phyloP scores from a whole-genome alignment of 2,797 vertebrate genomes.

The Numenius phaeopus region DNA sequence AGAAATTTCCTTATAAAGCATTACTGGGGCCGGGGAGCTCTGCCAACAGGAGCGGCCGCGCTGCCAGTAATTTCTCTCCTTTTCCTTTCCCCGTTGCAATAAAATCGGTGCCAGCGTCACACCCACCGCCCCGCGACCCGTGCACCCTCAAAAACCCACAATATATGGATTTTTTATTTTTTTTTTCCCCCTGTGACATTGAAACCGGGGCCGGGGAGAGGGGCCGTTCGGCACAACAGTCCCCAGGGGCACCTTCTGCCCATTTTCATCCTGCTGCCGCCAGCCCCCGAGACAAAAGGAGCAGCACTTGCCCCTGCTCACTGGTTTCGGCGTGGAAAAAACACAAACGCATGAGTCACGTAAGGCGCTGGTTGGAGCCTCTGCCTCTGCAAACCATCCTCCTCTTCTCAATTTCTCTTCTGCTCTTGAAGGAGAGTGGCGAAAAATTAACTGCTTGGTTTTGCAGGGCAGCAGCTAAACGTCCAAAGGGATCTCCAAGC shows the following conservation, averaged over 20 bases:
- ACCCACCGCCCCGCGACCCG: neutral
- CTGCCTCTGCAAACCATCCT: neutral
- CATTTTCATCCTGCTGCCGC: neutral
- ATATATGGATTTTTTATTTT: neutral
- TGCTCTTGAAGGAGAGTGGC: neutral
- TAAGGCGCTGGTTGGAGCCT: neutral
- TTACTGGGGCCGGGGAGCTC: neutral
- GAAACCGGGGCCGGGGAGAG: neutral
- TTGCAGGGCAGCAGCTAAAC: neutral
- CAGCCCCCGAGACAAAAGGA: neutral
- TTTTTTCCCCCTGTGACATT: neutral
- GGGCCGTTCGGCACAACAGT: neutral
- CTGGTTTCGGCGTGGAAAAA: neutral
- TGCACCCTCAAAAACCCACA: neutral
- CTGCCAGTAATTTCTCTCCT: constrained; percentile 9
- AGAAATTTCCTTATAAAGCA: constrained; percentile 37
- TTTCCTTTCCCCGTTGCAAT: neutral
- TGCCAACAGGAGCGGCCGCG: neutral
- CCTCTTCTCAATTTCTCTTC: neutral
- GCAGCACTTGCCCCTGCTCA: neutral
- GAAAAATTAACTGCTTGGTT: neutral
- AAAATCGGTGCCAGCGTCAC: neutral
- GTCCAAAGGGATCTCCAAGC: neutral
- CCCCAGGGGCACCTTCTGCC: neutral
- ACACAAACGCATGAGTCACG: neutral